A percentile compares a stretch with the other conserved stretches of the same genome.
These are phyloP conservation scores for Drosophila kanekoi DNA, from an alignment of 2,888 invertebrate species.

Conservation along the genomic window DNA sequence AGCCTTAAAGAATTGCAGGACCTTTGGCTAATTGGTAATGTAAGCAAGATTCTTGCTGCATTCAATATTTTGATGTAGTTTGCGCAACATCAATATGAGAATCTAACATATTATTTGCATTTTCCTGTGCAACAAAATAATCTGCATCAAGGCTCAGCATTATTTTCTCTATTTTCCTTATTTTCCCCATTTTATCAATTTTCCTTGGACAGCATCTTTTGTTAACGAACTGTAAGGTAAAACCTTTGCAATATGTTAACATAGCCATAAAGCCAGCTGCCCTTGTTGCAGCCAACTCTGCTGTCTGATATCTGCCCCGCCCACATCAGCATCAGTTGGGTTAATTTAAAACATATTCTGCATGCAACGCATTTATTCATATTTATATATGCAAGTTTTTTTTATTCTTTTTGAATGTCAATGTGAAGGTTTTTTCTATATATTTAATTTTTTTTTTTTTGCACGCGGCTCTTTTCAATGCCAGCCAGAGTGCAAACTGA, in stretches of 20 bases:
- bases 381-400: neutral
- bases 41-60: neutral
- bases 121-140: conserved; percentile 16
- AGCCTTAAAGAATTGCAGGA: neutral
- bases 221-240: conserved; percentile 18
- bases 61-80: neutral
- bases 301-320: neutral
- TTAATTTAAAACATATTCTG: conserved; percentile 32
- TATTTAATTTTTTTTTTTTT: conserved; percentile 9
- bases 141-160: conserved; percentile 27
- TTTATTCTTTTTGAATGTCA: conserved; percentile 45
- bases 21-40: conserved; percentile 1
- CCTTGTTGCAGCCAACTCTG: conserved; percentile 11
- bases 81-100: neutral
- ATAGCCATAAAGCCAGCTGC: conserved; percentile 15
- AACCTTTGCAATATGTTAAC: conserved; percentile 20
- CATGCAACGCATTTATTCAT: conserved; percentile 9
- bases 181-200: neutral
- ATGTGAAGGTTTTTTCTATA: conserved; percentile 47
- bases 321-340: conserved; percentile 29
- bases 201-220: conserved; percentile 23
- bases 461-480: conserved; percentile 34
- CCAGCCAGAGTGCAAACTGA: conserved; percentile 48
- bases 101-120: conserved; percentile 21
- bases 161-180: neutral